These are phyloP conservation scores for Propithecus deckenii DNA, from an alignment of 2,797 vertebrate genomes.

Conservation along the genomic window DNA sequence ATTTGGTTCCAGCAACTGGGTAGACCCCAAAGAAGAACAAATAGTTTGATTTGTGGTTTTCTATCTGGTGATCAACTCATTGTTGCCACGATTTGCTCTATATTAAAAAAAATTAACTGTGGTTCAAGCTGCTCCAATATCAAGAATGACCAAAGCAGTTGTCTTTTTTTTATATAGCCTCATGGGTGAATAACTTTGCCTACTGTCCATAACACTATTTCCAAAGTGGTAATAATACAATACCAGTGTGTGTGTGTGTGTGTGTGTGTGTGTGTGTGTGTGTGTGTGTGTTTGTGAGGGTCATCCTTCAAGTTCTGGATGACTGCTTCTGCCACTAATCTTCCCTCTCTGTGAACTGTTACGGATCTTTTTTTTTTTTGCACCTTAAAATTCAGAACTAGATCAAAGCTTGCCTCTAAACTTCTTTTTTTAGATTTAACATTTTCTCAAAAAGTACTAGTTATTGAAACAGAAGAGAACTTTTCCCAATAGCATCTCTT, in stretches of 20 bases:
- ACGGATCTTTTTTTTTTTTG: background rate
- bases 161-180: background rate
- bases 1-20: background rate
- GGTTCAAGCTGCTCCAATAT: background rate
- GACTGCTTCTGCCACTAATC: background rate
- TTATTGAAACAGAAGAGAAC: conserved; percentile 1
- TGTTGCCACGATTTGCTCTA: conserved; percentile 4
- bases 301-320: background rate
- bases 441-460: conserved; percentile 22
- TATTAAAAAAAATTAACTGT: background rate
- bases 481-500: background rate
- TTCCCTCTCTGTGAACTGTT: background rate
- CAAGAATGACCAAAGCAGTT: background rate
- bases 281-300: background rate
- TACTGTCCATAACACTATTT: background rate
- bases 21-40: background rate
- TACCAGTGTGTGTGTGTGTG: background rate
- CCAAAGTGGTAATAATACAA: background rate
- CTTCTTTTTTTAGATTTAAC: background rate
- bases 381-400: background rate
- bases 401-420: background rate
- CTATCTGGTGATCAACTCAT: background rate
- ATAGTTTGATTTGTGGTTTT: background rate
- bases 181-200: background rate
- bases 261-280: background rate